These are phyloP conservation scores for Clepsis dumicolana DNA, from an alignment of 2,888 invertebrate species.

Conservation along the genomic window DNA sequence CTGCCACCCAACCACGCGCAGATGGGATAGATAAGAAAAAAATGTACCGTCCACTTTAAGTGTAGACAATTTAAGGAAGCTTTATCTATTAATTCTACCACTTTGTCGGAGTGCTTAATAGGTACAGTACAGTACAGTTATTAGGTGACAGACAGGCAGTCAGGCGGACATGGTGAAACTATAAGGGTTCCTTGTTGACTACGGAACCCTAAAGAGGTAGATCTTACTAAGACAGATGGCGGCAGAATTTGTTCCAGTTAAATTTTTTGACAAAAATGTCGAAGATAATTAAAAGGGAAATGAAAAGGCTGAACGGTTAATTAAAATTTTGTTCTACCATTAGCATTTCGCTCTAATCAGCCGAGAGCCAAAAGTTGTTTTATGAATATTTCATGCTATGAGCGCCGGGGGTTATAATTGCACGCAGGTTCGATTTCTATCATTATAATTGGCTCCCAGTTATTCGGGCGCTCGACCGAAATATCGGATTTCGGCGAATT, in stretches of 20 bases:
- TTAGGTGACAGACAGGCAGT: no score
- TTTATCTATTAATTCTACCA: no score
- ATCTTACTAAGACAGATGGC: neutral
- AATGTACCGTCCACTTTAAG: no score
- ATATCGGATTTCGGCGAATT: conserved; percentile 11
- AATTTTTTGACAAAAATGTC: conserved; percentile 10
- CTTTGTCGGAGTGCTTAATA: no score
- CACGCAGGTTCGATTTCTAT: conserved; percentile 15
- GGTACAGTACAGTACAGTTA: no score
- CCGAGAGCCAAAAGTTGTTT: conserved; percentile 19
- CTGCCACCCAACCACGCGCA: no score
- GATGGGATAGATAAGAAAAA: no score
- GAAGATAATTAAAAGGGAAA: conserved; percentile 8
- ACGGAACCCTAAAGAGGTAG: neutral
- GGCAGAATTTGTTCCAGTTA: neutral
- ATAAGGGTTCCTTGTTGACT: no score
- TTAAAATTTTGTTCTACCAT: conserved; percentile 28
- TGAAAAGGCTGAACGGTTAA: conserved; percentile 8
- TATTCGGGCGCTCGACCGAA: conserved; percentile 7
- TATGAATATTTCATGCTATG: conserved; percentile 30
- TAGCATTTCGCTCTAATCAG: conserved; percentile 34
- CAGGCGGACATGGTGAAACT: no score
- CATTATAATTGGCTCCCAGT: conserved; percentile 20
- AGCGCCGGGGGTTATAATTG: conserved; percentile 7
- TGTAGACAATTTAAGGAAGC: no score